Percentiles rank a stretch among this genome's conserved stretches.
Evolutionary conservation across 2,113 vertebrate species (phyloP).

Genomic region (Pogona vitticeps): DNA sequence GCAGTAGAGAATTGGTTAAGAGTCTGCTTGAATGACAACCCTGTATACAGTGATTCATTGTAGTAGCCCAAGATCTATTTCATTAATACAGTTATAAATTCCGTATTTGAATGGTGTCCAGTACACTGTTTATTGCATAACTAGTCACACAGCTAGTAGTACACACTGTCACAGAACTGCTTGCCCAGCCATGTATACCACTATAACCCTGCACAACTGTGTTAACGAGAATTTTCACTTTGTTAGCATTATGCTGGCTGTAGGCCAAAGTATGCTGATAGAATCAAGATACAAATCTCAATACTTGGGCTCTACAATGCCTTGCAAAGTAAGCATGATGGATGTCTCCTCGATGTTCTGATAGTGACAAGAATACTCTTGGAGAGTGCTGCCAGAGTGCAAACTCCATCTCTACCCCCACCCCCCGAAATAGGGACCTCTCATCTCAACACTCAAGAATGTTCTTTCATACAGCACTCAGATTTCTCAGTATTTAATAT

Average conservation of each 20-base stretch:
- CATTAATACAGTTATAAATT: no score
- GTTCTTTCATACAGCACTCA: background rate
- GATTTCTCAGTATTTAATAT: constrained; percentile 28
- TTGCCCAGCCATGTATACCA: no score
- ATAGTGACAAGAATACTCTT: background rate
- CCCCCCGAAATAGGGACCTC: background rate
- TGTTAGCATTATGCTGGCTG: no score
- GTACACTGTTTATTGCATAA: no score
- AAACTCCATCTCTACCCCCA: background rate
- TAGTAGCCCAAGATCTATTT: no score
- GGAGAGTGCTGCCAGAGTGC: background rate
- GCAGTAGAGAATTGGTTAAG: background rate
- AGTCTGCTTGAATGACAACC: background rate
- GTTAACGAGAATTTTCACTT: no score
- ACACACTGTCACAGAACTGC: no score
- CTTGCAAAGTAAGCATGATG: background rate
- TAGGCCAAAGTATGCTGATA: background rate
- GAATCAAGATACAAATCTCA: background rate
- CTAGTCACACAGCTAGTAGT: no score
- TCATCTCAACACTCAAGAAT: constrained; percentile 3
- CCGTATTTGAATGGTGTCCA: no score
- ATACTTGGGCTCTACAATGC: background rate
- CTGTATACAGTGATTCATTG: no score
- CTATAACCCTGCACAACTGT: no score
- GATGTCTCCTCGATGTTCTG: background rate